Percentiles rank a stretch among this genome's conserved stretches.
Conservation (phyloP, 2,888 invertebrate genomes). For the Andrena minutula region DNA sequence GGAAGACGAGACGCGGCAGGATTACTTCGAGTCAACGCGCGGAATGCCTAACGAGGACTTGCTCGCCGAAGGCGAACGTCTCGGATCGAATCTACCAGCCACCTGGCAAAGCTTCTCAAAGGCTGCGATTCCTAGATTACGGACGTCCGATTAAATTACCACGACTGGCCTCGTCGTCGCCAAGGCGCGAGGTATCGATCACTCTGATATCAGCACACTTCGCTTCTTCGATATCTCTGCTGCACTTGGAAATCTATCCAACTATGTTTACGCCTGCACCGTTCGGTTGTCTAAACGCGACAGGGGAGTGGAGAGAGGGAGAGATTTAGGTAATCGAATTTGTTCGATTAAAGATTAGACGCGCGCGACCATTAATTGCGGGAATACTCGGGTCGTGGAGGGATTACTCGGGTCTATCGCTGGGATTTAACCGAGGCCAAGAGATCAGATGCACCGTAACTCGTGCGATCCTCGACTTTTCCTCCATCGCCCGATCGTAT, state of each 20-base stretch:
- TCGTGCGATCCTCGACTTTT: slow-evolving; percentile 7
- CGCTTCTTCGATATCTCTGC: slow-evolving; percentile 51
- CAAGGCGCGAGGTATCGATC: slow-evolving; percentile 63
- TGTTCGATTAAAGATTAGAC: slow-evolving; percentile 27
- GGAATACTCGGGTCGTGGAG: slow-evolving; percentile 65
- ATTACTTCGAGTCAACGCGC: slow-evolving; percentile 74
- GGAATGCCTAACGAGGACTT: slow-evolving; percentile 77
- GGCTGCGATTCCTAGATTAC: slow-evolving; percentile 74
- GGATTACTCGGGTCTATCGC: slow-evolving; percentile 65
- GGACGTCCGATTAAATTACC: slow-evolving; percentile 78
- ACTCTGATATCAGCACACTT: slow-evolving; percentile 34
- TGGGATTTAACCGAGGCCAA: slow-evolving; percentile 60
- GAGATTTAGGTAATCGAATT: slow-evolving; percentile 3
- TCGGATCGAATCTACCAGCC: slow-evolving; percentile 53
- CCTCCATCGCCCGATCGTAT: neutral
- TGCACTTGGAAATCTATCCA: neutral
- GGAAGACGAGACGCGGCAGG: slow-evolving; percentile 41
- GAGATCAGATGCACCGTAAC: slow-evolving; percentile 49
- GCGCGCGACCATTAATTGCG: slow-evolving; percentile 12
- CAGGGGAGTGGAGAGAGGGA: neutral
- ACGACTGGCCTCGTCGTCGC: slow-evolving; percentile 35
- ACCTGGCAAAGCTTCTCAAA: slow-evolving; percentile 60
- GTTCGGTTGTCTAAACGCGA: neutral
- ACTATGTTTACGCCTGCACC: neutral
- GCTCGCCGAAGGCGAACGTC: slow-evolving; percentile 41